These are phyloP conservation scores for Sciurus niger DNA, from an alignment of 2,113 vertebrate genomes.

Conservation along the genomic window DNA sequence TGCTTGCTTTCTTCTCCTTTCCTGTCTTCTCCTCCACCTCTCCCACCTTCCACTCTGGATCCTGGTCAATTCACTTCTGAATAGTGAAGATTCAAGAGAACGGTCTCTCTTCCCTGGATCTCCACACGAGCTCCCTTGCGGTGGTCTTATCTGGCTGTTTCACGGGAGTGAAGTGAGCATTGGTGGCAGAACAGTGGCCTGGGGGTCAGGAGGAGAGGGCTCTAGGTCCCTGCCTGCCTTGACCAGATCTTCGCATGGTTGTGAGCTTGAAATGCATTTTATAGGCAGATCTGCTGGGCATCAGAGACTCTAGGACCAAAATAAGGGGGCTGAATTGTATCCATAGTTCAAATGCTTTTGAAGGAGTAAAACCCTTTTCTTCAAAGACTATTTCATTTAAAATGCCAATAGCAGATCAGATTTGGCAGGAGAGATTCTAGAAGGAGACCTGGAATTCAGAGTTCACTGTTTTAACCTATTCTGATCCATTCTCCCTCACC, in stretches of 20 bases:
- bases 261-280: background rate
- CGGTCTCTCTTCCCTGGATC: background rate
- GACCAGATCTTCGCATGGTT: background rate
- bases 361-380: background rate
- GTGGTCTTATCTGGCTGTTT: background rate
- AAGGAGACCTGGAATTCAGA: background rate
- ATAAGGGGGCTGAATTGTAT: background rate
- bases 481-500: rapidly evolving
- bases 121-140: background rate
- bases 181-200: background rate
- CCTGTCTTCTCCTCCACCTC: too few species aligned
- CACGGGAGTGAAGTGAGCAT: background rate
- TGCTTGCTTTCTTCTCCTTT: background rate
- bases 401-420: background rate
- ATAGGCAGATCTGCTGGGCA: background rate
- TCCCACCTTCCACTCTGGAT: rapidly evolving
- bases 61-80: background rate
- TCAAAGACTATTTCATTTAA: background rate
- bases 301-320: background rate
- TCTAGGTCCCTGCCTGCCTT: background rate
- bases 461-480: background rate
- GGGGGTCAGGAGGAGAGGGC: background rate
- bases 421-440: background rate
- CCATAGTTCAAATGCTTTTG: background rate
- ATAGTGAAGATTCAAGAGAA: background rate